Base-by-base conservation (phyloP, 2,888 invertebrate genomes). In the Idaea straminata region DNA sequence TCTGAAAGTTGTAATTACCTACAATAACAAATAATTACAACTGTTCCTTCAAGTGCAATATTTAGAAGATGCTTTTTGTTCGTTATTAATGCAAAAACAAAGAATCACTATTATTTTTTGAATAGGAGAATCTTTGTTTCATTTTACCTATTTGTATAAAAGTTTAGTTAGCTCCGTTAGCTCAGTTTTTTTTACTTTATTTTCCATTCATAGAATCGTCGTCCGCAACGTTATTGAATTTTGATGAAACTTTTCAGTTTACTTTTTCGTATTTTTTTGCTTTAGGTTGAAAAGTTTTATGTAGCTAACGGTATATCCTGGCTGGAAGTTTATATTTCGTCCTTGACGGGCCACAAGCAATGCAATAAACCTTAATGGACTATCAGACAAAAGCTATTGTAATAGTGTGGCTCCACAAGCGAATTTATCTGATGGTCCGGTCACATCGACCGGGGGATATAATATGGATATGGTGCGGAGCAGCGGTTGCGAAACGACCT, bases 361-460 rank as follows among this genome's bases (percentile, higher is more conserved):
- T 67, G 70, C 73, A 74, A 79, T 78, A 77, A 75, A 75, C 71
- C 70, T 72, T 76, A 76, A 77, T 80, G 74, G 75, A 67, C 69
- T 65, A 74, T 72, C 78, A 79, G 77, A 89, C 90, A 90, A 89
- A 83, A 82, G 87, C 83, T 82, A 74, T 79, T 78, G 77, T 87
- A 83, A 89, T 85, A 82, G 84, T 83, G 82, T 85, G 82, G 83
- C 82, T 81, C 81, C 79, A 47, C 75, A 75, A 69, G 73, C 68
- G 71, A 82, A 83, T 83, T 88, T 88, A 90, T 90, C 89, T 82
- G 88, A 87, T 90, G 80, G 72, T 70, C 72, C 76, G 79, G 79
- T 79, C 81, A 80, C 78, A 81, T 77, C 77, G 78, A 62, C 78
- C 71, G 74, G 81, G 87, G 86, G 84, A 87, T 85, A 85, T 83